Percentiles rank a stretch among this genome's conserved stretches.
Conservation (phyloP, 2,797 vertebrate species). For the Sebastes trivittatus region DNA sequence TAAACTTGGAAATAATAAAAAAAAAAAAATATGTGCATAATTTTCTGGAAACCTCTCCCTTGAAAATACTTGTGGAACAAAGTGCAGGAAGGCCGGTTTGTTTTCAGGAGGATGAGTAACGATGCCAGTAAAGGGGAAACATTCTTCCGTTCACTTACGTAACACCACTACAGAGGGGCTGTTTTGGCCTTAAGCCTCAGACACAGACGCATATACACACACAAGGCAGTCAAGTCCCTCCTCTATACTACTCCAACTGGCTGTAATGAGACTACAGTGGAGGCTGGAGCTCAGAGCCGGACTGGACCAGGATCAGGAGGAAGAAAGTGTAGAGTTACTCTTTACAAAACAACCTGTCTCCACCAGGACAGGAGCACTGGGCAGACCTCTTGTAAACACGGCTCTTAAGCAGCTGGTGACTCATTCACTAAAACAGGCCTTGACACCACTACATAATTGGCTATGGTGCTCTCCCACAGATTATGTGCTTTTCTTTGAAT, state of each 20-base stretch:
- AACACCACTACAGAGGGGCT: constrained; percentile 74
- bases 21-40: not conserved
- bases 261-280: constrained; percentile 54
- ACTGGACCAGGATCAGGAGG: constrained; percentile 49
- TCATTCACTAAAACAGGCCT: constrained; percentile 41
- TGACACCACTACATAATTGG: constrained; percentile 31
- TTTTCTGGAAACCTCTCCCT: not conserved
- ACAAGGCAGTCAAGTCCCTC: constrained; percentile 47
- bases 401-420: constrained; percentile 36
- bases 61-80: constrained; percentile 1
- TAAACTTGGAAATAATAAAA: not conserved
- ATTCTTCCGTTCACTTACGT: constrained; percentile 70
- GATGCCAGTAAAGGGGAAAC: constrained; percentile 69
- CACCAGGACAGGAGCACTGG: constrained; percentile 38
- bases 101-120: constrained; percentile 57
- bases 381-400: constrained; percentile 58
- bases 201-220: constrained; percentile 33
- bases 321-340: constrained; percentile 63
- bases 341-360: constrained; percentile 29
- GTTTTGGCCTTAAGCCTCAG: constrained; percentile 70
- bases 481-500: not conserved
- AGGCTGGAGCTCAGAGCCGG: constrained; percentile 46
- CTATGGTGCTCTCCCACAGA: constrained; percentile 3
- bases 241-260: constrained; percentile 53
- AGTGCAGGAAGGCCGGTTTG: constrained; percentile 29